Evolutionary conservation across 2,797 vertebrate species (phyloP).

Genomic region (Craterocephalus amniculus): DNA sequence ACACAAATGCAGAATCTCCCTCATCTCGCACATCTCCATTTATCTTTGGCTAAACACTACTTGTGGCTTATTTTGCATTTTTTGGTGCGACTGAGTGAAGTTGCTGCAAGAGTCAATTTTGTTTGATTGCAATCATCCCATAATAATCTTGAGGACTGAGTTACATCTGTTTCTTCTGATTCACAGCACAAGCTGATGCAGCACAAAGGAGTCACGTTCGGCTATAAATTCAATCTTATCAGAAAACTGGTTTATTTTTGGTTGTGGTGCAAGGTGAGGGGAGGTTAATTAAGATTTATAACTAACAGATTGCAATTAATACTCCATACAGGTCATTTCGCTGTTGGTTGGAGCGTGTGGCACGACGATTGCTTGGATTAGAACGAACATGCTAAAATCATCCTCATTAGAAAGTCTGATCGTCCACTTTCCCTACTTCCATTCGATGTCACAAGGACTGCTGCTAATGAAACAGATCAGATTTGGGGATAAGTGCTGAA

Average conservation of each 20-base stretch:
- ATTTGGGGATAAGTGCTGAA: slow-evolving; percentile 47
- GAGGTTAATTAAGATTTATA: slow-evolving; percentile 77
- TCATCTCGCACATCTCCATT: neutral
- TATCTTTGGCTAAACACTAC: slow-evolving; percentile 5
- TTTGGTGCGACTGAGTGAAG: slow-evolving; percentile 24
- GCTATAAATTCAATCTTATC: slow-evolving; percentile 44
- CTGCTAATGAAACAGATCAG: slow-evolving; percentile 56
- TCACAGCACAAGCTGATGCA: slow-evolving; percentile 7
- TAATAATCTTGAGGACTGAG: slow-evolving; percentile 53
- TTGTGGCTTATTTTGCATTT: slow-evolving; percentile 17
- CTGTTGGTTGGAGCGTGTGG: slow-evolving; percentile 60
- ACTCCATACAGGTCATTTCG: slow-evolving; percentile 67
- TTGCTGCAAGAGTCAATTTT: slow-evolving; percentile 36
- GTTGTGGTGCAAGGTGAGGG: slow-evolving; percentile 22
- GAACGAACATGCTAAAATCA: slow-evolving; percentile 66
- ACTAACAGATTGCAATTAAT: slow-evolving; percentile 72
- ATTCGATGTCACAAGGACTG: slow-evolving; percentile 36
- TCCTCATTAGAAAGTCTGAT: slow-evolving; percentile 74
- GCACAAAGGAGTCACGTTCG: slow-evolving; percentile 38
- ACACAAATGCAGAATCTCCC: neutral
- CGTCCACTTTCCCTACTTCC: slow-evolving; percentile 33
- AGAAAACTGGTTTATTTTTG: slow-evolving; percentile 39
- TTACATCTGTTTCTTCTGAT: slow-evolving; percentile 57
- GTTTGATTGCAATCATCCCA: slow-evolving; percentile 43
- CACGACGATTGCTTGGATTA: slow-evolving; percentile 52